Conservation (phyloP, 2,888 invertebrate species). For the Yponomeuta plumbellus region DNA sequence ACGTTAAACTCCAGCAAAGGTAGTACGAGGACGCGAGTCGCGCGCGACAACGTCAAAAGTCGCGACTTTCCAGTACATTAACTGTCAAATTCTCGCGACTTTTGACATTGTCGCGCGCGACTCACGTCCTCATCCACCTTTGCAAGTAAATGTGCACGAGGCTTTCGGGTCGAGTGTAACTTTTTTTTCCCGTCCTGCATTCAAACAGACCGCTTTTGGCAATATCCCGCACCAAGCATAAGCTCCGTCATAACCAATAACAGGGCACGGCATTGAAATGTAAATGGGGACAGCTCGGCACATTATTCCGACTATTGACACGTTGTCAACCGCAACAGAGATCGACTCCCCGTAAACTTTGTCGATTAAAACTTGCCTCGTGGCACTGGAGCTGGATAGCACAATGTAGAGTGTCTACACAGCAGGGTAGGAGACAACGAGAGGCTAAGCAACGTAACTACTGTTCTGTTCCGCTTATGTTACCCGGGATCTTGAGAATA, state of each 20-base stretch:
- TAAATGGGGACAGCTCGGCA: conserved; percentile 31
- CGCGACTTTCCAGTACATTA: too few species aligned
- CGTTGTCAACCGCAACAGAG: conserved; percentile 11
- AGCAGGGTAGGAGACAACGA: neutral
- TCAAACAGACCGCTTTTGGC: neutral
- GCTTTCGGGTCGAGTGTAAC: neutral
- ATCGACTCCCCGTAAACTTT: conserved; percentile 49
- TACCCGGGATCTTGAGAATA: too few species aligned
- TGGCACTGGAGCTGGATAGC: neutral
- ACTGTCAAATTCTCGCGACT: too few species aligned
- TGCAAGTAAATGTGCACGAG: too few species aligned
- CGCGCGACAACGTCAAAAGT: too few species aligned
- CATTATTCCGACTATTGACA: conserved; percentile 16
- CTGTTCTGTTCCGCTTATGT: too few species aligned
- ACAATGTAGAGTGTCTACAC: neutral
- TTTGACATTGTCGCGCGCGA: too few species aligned
- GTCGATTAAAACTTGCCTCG: conserved; percentile 56
- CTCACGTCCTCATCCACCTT: too few species aligned
- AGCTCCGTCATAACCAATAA: neutral
- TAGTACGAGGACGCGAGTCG: too few species aligned
- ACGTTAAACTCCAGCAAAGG: too few species aligned
- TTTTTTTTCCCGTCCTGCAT: neutral
- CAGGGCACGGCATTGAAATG: neutral
- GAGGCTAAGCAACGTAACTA: too few species aligned
- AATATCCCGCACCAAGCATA: neutral